phyloP scores from a whole-genome alignment of 2,113 vertebrate genomes.

The Nothoprocta perdicaria region DNA sequence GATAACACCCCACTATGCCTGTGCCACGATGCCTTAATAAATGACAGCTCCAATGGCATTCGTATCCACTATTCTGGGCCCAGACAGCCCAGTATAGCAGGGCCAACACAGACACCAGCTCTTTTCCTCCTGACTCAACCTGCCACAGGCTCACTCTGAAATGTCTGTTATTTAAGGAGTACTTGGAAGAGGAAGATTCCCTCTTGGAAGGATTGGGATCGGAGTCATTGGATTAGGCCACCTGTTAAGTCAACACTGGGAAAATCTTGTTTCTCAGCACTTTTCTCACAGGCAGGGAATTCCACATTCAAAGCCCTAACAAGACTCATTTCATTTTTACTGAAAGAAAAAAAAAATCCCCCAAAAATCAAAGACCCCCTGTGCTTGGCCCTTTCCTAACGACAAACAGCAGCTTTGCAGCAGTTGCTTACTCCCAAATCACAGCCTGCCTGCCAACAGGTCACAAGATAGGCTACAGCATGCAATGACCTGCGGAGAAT shows the following conservation, averaged over 20 bases:
- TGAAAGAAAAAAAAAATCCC: not conserved
- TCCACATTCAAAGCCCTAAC: not conserved
- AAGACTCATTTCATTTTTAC: not conserved
- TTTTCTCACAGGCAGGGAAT: not conserved
- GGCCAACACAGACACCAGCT: not conserved
- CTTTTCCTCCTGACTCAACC: conserved; percentile 3
- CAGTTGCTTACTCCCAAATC: not conserved
- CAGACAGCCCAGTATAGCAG: not conserved
- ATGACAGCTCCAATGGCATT: not conserved
- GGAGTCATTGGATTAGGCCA: not conserved
- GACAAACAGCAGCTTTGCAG: not conserved
- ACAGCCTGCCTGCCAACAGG: not conserved
- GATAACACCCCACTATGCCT: not conserved
- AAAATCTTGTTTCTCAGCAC: not conserved
- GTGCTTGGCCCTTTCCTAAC: not conserved
- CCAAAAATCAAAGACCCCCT: not conserved
- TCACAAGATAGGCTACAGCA: rapidly evolving
- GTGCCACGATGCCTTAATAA: not conserved
- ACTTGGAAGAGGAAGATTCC: not conserved
- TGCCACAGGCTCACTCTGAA: not conserved
- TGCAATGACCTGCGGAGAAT: not conserved
- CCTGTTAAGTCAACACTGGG: not conserved
- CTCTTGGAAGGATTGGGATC: not conserved
- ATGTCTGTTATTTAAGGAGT: not conserved
- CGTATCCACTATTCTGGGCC: not conserved